phyloP scores from a whole-genome alignment of 2,797 vertebrate genomes.

The Todus mexicanus region DNA sequence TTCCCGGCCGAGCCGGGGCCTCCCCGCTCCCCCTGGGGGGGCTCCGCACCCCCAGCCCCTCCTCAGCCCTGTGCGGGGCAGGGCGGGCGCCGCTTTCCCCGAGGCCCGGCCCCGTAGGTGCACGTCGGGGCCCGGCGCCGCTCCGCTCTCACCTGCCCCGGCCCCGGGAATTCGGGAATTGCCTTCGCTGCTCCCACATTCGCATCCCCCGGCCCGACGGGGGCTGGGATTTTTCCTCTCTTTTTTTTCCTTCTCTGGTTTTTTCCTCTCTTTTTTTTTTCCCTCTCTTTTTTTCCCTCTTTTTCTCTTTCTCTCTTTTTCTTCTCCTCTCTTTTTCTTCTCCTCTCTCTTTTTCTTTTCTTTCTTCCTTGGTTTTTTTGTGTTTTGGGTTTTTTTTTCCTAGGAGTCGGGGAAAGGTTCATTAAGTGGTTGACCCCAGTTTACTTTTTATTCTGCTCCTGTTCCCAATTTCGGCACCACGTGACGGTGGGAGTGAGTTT shows the following conservation, averaged over 20 bases:
- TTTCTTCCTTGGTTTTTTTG: background rate
- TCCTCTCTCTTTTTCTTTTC: no score
- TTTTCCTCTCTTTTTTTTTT: background rate
- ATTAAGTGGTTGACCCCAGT: constrained; percentile 64
- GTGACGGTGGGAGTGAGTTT: constrained; percentile 85
- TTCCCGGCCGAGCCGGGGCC: no score
- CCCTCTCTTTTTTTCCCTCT: no score
- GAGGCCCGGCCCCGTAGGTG: no score
- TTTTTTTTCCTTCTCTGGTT: no score
- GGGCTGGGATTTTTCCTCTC: no score
- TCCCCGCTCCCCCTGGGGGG: background rate
- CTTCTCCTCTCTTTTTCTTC: no score
- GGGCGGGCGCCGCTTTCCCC: background rate
- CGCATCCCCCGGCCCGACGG: background rate
- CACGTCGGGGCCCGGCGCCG: background rate
- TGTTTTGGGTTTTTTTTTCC: background rate
- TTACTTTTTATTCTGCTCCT: constrained; percentile 76
- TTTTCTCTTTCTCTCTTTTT: background rate
- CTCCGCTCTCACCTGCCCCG: background rate
- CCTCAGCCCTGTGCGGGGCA: background rate
- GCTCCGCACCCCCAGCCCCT: background rate
- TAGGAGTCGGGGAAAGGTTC: constrained; percentile 48
- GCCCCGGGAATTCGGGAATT: background rate
- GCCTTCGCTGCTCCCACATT: background rate
- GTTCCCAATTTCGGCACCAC: constrained; percentile 82